phyloP scores from a whole-genome alignment of 2,113 vertebrate genomes.

The Lepisosteus oculatus region DNA sequence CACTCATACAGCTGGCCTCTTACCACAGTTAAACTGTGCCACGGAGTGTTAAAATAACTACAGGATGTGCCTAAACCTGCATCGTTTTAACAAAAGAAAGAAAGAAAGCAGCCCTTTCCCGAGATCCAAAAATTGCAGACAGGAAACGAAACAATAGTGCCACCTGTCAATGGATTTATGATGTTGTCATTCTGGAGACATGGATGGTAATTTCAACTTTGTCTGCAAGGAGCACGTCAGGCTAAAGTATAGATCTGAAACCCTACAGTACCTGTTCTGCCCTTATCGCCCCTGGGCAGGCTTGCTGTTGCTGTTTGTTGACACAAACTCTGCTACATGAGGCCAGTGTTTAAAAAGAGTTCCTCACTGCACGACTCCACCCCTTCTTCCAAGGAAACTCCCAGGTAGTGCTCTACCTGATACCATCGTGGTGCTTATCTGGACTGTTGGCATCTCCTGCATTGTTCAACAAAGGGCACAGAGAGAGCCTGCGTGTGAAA shows the following conservation, averaged over 20 bases:
- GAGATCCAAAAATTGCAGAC: slow-evolving; percentile 9
- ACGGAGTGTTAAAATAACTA: neutral
- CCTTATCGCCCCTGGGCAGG: slow-evolving; percentile 11
- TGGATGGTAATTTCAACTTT: slow-evolving; percentile 15
- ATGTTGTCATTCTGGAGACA: slow-evolving; percentile 23
- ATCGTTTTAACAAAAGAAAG: too few relatives aligned
- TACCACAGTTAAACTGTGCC: slow-evolving; percentile 39
- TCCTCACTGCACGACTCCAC: slow-evolving; percentile 9
- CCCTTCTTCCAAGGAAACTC: neutral
- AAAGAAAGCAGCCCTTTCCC: neutral
- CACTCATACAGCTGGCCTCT: slow-evolving; percentile 45
- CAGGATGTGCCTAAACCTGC: neutral
- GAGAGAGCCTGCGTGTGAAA: too few relatives aligned
- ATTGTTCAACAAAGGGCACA: too few relatives aligned
- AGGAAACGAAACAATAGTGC: slow-evolving; percentile 17
- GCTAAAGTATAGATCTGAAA: slow-evolving; percentile 5
- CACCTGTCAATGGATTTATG: slow-evolving; percentile 26
- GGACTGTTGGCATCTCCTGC: neutral
- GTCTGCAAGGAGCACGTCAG: neutral
- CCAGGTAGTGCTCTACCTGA: neutral
- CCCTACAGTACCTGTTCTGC: neutral
- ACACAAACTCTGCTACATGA: slow-evolving; percentile 2
- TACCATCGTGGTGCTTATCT: neutral
- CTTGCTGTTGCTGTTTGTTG: slow-evolving; percentile 10
- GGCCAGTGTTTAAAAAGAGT: slow-evolving; percentile 14